Evolutionary conservation across 2,113 vertebrate species (phyloP).

Genomic region (Chaetops frenatus): DNA sequence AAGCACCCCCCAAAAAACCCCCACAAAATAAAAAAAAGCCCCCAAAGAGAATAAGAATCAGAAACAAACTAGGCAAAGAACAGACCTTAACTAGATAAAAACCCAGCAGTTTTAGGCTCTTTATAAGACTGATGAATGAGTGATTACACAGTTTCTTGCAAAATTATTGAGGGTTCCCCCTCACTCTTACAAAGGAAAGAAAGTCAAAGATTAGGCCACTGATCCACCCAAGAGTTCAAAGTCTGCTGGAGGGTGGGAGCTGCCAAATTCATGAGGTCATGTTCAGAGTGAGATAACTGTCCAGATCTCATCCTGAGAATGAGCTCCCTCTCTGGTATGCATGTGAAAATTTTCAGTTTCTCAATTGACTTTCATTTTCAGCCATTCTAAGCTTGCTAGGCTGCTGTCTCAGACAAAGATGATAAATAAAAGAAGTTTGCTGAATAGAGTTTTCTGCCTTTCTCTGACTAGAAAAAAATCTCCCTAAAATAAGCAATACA

Average conservation of each 20-base stretch:
- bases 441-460: neutral
- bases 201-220: neutral
- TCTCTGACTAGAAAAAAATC: neutral
- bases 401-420: neutral
- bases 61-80: neutral
- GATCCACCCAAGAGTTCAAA: neutral
- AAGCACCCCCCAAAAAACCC: too few relatives aligned
- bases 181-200: neutral
- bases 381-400: neutral
- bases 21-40: neutral
- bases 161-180: neutral
- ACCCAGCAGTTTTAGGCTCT: neutral
- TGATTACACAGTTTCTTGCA: neutral
- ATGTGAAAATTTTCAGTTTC: neutral
- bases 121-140: neutral
- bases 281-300: neutral
- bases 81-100: neutral
- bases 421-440: neutral
- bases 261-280: constrained; percentile 21
- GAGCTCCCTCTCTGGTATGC: neutral
- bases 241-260: neutral
- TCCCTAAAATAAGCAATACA: neutral
- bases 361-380: neutral
- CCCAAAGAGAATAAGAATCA: neutral
- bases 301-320: constrained; percentile 18